Evolutionary conservation across 1,140 invertebrate species (phyloP), one percentile per base, ranked within the genome.

Genomic region (Drosophila saltans): DNA sequence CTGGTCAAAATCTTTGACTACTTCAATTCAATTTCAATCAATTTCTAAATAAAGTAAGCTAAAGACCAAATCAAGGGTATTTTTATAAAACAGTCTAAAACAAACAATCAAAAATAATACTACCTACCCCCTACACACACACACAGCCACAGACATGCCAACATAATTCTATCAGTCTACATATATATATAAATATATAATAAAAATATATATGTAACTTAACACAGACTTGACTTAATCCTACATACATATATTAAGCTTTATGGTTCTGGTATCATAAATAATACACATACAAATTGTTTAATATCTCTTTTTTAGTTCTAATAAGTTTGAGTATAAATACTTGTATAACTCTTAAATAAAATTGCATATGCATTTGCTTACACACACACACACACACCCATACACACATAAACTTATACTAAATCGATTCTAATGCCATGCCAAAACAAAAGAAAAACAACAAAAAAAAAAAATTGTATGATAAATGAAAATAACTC

Each of bases 351-450:
- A 86, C 67, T 71, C 72, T 73, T 30, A 4, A 30, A 82, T 75
- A 61, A 85, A 90, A 86, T 86, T 86, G 88, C 88, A 90, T 78
- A 69, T 82, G 86, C 81, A 90, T 90, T 69, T 64, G 80, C 80
- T 84, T 82, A 61, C 45, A 52, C 21, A 36, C 6, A 36, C 21
- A 36, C 43, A 59, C 58, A 56, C 7, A 63, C 30, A 66, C 52
- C 30, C 66, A 65, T 41, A 65, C 30, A 66, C 36, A 73, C 36
- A 69, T 43, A 76, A 21, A 52, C n/a, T 28, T 39, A 68, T 60
- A 60, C 48, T 65, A 40, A 36, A 66, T 55, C 30, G 39, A 62
- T 62, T 62, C 41, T 62, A 62, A 62, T 62, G 60, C 41, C 57
- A 59, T 59, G 57, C 57, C 43, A 43, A 3, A 60, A 24, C 30